Evolutionary conservation across 2,888 invertebrate species (phyloP).

Genomic region (Lycocerus yunnanus): DNA sequence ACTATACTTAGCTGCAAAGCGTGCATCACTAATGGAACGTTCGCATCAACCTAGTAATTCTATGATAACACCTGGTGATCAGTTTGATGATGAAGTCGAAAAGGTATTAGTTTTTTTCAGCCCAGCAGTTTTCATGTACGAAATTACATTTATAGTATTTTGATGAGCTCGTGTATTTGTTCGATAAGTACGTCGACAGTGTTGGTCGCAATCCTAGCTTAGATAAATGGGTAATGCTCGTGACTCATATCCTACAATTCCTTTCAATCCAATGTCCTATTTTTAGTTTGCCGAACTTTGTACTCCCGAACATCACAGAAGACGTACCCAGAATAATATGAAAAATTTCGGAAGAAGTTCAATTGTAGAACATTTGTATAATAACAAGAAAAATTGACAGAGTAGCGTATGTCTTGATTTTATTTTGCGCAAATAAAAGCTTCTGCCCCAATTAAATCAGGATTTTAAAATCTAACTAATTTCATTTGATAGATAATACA

Average conservation of each 20-base stretch:
- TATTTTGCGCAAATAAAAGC: not conserved
- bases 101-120: slow-evolving; percentile 62
- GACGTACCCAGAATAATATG: not conserved
- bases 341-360: not conserved
- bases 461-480: not conserved
- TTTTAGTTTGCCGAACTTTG: slow-evolving; percentile 12
- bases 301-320: not conserved
- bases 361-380: not conserved
- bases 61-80: slow-evolving; percentile 65
- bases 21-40: slow-evolving; percentile 84
- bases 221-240: slow-evolving; percentile 17
- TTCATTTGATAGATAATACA: not conserved
- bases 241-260: not conserved
- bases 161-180: slow-evolving; percentile 11
- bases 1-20: slow-evolving; percentile 87
- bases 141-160: slow-evolving; percentile 26
- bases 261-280: slow-evolving; percentile 1
- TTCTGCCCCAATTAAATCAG: not conserved
- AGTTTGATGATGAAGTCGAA: slow-evolving; percentile 87
- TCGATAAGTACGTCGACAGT: slow-evolving; percentile 4
- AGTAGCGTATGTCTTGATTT: not conserved
- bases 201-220: not conserved
- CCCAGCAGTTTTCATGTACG: not conserved
- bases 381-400: not conserved
- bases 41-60: slow-evolving; percentile 67